Evolutionary conservation across 2,888 invertebrate genomes (phyloP), one percentile per base, ranked within the genome.

Genomic region (Agonopterix subpropinquella): DNA sequence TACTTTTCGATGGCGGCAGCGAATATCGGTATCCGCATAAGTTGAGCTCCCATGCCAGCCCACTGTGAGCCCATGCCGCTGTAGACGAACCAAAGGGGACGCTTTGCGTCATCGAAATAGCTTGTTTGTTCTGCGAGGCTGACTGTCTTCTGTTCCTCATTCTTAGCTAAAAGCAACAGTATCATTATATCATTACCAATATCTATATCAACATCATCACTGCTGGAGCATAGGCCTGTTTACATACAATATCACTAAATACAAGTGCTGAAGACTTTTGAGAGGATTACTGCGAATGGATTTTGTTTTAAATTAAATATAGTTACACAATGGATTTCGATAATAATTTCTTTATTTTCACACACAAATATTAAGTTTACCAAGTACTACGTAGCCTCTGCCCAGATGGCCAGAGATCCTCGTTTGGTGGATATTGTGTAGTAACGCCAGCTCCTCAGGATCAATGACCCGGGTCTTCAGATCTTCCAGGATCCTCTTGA

Each of bases 21-120:
- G 67, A 94, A 93, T 10, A 89, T 72, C 0, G 91, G 91, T 55
- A 94, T 80, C 42, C 81, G 73, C 91, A 94, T 90, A 61, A 94
- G 86, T 44, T 90, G 84, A 15, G 82, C 67, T 1, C 92, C 93
- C 92, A 93, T 93, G 18, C 91, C 91, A 36, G 88, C 74, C 93
- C 93, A 93, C 67, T 93, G 93, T 0, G 91, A 90, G 7, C 93
- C 93, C 92, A 94, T 93, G 7, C 93, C 93, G 51, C 93, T 92
- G 80, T 92, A 93, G 51, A 93, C 89, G 67, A 90, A 93, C 91
- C 93, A 94, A 7, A 93, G 73, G 1, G 92, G 92, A 0, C 89
- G 69, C 35, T 65, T 62, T 0, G 57, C 70, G 7, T 71, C 67
- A 41, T 81, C 75, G 36, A 65, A 77, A 52, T 80, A 76, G 9